A percentile compares a stretch with the other conserved stretches of the same genome.
Conservation (phyloP, 92 coral and sea anemone species). For the Muricea muricata region DNA sequence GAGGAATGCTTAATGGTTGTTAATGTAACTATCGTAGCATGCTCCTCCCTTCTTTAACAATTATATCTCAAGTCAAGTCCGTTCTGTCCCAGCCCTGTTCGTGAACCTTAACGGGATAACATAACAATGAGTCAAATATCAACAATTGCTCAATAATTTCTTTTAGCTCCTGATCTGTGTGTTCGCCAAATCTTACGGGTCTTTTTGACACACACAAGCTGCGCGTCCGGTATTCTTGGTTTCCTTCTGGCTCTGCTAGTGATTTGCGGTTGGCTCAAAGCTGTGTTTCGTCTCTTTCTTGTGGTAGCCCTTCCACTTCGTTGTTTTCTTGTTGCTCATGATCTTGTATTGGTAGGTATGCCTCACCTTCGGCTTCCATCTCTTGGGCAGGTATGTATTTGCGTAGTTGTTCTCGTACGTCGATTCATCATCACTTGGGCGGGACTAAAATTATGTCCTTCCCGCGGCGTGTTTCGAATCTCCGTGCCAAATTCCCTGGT, state of each 20-base stretch:
- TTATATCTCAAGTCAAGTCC: no score
- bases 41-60: not conserved
- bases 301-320: not conserved
- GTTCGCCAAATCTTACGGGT: slow-evolving; percentile 11
- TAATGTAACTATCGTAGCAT: not conserved
- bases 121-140: no score
- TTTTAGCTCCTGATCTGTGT: not conserved
- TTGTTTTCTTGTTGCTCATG: not conserved
- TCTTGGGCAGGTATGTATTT: not conserved
- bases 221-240: slow-evolving; percentile 33
- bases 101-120: no score
- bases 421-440: slow-evolving; percentile 51
- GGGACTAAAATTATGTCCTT: slow-evolving; percentile 43
- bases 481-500: slow-evolving; percentile 25
- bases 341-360: not conserved
- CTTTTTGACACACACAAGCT: slow-evolving; percentile 23
- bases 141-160: not conserved
- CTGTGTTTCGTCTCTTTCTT: not conserved
- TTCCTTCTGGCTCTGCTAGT: no score
- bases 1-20: not conserved
- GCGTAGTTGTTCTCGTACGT: slow-evolving; percentile 30
- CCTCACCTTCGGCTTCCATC: not conserved
- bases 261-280: not conserved
- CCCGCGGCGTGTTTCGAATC: slow-evolving; percentile 49
- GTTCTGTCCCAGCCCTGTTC: no score